A percentile compares a stretch with the other conserved stretches of the same genome.
Conservation (phyloP, 1,140 invertebrate genomes). For the Procambarus clarkii region DNA sequence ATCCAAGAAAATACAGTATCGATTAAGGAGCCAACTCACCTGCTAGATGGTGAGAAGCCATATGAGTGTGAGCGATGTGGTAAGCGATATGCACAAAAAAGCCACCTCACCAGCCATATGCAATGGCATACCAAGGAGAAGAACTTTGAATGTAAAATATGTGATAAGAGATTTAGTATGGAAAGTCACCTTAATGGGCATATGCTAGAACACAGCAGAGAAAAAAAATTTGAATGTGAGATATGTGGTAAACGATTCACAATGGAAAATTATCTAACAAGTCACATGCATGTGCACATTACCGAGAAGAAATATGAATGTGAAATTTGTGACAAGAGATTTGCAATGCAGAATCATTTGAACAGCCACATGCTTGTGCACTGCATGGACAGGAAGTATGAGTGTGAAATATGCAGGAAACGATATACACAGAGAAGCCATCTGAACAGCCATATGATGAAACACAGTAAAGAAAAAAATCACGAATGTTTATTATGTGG, state of each 20-base stretch:
- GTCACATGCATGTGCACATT: conserved; percentile 56
- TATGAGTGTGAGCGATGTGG: conserved; percentile 52
- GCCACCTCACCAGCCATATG: conserved; percentile 56
- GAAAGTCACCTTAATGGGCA: conserved; percentile 59
- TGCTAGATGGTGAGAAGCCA: conserved; percentile 43
- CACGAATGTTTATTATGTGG: conserved; percentile 59
- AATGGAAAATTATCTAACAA: conserved; percentile 55
- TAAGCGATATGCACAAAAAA: conserved; percentile 57
- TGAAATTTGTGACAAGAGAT: conserved; percentile 64
- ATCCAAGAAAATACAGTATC: neutral
- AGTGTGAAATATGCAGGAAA: conserved; percentile 72
- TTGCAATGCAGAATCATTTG: conserved; percentile 69
- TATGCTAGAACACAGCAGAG: conserved; percentile 57
- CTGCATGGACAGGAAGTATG: conserved; percentile 70
- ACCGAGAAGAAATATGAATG: conserved; percentile 62
- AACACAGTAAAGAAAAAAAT: conserved; percentile 73
- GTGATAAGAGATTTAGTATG: conserved; percentile 57
- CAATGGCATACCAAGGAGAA: conserved; percentile 52
- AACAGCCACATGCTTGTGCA: conserved; percentile 73
- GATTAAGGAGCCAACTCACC: neutral
- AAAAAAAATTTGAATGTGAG: conserved; percentile 58
- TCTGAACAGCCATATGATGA: conserved; percentile 67
- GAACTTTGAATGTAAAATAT: conserved; percentile 61
- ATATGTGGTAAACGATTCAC: conserved; percentile 53
- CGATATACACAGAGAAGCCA: conserved; percentile 56